These are phyloP conservation scores for Zaprionus africanus DNA, from an alignment of 1,140 invertebrate species.

Conservation along the genomic window DNA sequence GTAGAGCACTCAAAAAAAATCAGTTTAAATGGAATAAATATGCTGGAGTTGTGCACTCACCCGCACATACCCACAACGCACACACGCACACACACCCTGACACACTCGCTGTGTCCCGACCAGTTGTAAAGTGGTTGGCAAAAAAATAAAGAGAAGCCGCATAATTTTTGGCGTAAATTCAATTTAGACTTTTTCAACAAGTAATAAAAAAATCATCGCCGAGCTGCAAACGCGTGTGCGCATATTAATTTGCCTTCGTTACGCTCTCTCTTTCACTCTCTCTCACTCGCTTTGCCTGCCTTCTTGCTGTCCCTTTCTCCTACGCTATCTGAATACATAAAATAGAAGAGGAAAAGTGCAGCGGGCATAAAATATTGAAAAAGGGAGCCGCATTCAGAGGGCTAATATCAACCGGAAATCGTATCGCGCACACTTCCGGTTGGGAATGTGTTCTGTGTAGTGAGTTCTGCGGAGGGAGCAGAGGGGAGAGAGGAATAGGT, in stretches of 20 bases:
- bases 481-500: neutral
- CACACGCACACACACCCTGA: constrained; percentile 8
- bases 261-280: neutral
- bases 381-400: constrained; percentile 34
- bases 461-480: neutral
- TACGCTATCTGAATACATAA: constrained; percentile 14
- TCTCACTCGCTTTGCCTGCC: neutral
- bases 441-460: neutral
- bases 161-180: constrained; percentile 75
- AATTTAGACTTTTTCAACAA: constrained; percentile 70
- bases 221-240: constrained; percentile 36
- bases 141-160: constrained; percentile 49
- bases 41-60: constrained; percentile 46
- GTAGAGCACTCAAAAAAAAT: constrained; percentile 44
- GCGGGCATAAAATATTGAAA: constrained; percentile 57
- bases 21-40: constrained; percentile 72
- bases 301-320: constrained; percentile 10
- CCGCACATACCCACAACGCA: neutral
- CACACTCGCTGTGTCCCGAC: constrained; percentile 6
- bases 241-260: constrained; percentile 48
- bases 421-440: constrained; percentile 36
- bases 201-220: constrained; percentile 30
- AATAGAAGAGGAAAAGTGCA: constrained; percentile 52
- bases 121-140: constrained; percentile 11
- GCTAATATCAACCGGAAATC: constrained; percentile 69